Conservation (phyloP, 2,797 vertebrate genomes). For the Pseudocheirus occidentalis region DNA sequence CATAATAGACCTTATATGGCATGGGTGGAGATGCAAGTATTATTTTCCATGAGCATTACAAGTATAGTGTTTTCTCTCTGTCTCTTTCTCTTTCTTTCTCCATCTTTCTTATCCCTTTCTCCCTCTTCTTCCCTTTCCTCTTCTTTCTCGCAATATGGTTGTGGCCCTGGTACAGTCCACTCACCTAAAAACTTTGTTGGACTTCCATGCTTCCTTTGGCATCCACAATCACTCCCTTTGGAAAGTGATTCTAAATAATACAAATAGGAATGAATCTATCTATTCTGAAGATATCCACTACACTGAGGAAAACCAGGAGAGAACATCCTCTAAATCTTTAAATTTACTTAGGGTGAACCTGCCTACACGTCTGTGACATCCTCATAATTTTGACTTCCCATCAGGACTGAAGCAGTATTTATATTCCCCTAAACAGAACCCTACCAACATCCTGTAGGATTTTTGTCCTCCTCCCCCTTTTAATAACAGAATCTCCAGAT, state of each 20-base stretch:
- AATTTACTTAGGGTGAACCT: background rate
- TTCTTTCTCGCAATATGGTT: conserved; percentile 39
- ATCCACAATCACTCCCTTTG: conserved; percentile 34
- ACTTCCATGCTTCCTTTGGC: conserved; percentile 19
- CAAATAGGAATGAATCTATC: conserved; percentile 41
- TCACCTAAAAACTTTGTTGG: conserved; percentile 4
- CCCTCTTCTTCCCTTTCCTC: background rate
- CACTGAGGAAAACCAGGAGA: background rate
- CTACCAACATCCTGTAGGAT: conserved; percentile 28
- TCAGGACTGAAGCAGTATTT: conserved; percentile 36
- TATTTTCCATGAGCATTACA: background rate
- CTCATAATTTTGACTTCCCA: background rate
- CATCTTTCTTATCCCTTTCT: background rate
- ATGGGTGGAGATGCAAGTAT: conserved; percentile 48
- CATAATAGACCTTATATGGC: background rate
- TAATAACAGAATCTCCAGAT: conserved; percentile 28
- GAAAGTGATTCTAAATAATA: conserved; percentile 60
- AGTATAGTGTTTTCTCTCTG: background rate
- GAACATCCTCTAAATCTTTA: background rate
- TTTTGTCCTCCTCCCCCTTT: background rate
- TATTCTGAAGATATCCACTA: background rate
- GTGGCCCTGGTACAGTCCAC: conserved; percentile 37
- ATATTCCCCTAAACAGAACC: conserved; percentile 57
- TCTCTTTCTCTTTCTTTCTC: background rate
- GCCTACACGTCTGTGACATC: conserved; percentile 29